These are phyloP conservation scores for Aegithalos caudatus DNA, from an alignment of 2,113 vertebrate species.

Conservation along the genomic window DNA sequence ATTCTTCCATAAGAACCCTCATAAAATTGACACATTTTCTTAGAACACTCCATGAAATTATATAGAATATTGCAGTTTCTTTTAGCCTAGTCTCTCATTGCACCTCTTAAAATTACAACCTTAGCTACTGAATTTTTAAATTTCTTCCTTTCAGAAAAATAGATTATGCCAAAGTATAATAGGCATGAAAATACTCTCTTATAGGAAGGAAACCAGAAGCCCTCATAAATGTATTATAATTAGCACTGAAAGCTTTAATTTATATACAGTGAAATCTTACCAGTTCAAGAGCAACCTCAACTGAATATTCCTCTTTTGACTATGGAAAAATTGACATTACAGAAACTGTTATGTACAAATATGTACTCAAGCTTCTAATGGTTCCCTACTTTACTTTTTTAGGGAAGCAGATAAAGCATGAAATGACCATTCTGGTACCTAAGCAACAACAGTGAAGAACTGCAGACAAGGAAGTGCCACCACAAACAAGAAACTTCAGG, in stretches of 20 bases:
- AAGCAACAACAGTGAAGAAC: background rate
- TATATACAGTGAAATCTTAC: background rate
- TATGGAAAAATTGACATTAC: background rate
- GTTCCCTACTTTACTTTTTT: background rate
- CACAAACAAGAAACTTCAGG: background rate
- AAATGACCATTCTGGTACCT: background rate
- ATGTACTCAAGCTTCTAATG: background rate
- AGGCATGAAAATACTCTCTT: background rate
- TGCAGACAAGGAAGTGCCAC: background rate
- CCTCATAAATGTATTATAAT: background rate
- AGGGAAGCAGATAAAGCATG: background rate
- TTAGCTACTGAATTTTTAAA: background rate
- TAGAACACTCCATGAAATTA: constrained; percentile 71
- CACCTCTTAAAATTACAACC: constrained; percentile 51
- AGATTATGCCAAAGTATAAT: background rate
- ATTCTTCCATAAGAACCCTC: constrained; percentile 58
- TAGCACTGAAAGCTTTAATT: background rate
- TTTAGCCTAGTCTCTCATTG: constrained; percentile 18
- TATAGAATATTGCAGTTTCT: constrained; percentile 62
- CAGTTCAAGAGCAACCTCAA: background rate
- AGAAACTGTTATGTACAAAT: background rate
- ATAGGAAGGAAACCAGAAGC: background rate
- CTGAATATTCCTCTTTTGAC: background rate
- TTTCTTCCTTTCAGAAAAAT: constrained; percentile 14
- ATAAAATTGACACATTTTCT: constrained; percentile 72